Evolutionary conservation across 2,797 vertebrate genomes (phyloP), one percentile per base, ranked within the genome.

Genomic region (Hypotaenidia okinawae): DNA sequence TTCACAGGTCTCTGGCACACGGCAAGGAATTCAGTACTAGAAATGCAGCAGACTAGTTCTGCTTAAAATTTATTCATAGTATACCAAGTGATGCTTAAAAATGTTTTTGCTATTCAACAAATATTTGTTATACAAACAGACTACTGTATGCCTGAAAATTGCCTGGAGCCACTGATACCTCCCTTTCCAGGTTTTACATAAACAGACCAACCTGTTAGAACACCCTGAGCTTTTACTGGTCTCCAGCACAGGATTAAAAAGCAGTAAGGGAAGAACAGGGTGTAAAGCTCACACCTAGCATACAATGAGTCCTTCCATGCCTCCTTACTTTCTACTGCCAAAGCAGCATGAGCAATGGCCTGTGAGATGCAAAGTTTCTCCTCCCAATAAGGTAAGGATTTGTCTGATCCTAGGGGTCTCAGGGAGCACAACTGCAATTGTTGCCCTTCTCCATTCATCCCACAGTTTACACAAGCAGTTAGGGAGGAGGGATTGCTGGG

Each of bases 201-300:
- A 80, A 67, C 23, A 32, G 9, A 28, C 45, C 17, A 62, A 19
- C n/a, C 68, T 72, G 35, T 64, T 89, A 58, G 89, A 91, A 66
- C 0, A 0, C 2, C 30, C 21, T n/a, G 28, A 52, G 47, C 24
- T 47, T 57, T 77, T 37, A 27, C 2, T 19, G 6, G 1, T 21
- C 59, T 73, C 37, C 63, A 62, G 16, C 9, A 67, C 5, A 14
- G 8, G 16, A n/a, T 10, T 59, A 55, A 86, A 83, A 77, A 74
- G 24, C 32, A 59, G 1, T 25, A 39, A 45, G 9, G 12, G 52
- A 85, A 61, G 17, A 83, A 77, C 3, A 17, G 2, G 9, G 43
- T 41, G 21, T 39, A 30, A 54, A n/a, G 3, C 4, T 79, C 16
- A n/a, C 54, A 13, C 24, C 12, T 41, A 17, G 16, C 10, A 18